These are phyloP conservation scores for Cyclopterus lumpus DNA, from an alignment of 2,797 vertebrate genomes.

Conservation along the genomic window DNA sequence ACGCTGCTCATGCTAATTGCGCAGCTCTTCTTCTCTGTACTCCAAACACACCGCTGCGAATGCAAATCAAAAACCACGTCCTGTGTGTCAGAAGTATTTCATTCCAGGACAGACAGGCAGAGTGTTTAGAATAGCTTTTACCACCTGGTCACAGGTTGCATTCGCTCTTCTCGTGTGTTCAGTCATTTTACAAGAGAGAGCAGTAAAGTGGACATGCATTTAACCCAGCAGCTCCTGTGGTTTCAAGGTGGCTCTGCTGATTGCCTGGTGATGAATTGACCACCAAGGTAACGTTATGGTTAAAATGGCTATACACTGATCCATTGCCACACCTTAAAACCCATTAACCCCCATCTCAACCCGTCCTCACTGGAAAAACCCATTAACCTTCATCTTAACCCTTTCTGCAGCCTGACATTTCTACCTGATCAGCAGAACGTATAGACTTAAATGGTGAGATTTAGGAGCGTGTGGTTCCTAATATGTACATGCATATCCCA, in stretches of 20 bases:
- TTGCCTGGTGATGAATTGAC: constrained; percentile 60
- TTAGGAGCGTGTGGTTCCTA: neutral
- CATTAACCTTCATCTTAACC: constrained; percentile 72
- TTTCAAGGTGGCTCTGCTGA: constrained; percentile 68
- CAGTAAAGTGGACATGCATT: constrained; percentile 61
- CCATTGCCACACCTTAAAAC: constrained; percentile 70
- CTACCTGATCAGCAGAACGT: constrained; percentile 52
- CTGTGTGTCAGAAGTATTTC: constrained; percentile 3
- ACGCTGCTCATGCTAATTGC: constrained; percentile 1
- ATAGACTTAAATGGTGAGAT: constrained; percentile 3
- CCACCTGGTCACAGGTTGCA: constrained; percentile 23
- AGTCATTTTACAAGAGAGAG: constrained; percentile 33
- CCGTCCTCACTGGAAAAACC: constrained; percentile 45
- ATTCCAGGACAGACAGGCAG: neutral
- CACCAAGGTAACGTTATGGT: constrained; percentile 54
- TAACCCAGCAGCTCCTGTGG: constrained; percentile 41
- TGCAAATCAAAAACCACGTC: constrained; percentile 11
- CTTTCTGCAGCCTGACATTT: constrained; percentile 35
- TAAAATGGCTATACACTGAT: constrained; percentile 55
- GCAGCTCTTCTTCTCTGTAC: neutral
- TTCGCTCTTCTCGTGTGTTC: neutral
- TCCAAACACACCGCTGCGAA: neutral
- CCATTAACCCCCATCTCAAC: constrained; percentile 72
- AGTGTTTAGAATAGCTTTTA: neutral
- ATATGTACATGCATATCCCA: neutral